phyloP scores from a whole-genome alignment of 2,113 vertebrate species.

The Electrona antarctica region DNA sequence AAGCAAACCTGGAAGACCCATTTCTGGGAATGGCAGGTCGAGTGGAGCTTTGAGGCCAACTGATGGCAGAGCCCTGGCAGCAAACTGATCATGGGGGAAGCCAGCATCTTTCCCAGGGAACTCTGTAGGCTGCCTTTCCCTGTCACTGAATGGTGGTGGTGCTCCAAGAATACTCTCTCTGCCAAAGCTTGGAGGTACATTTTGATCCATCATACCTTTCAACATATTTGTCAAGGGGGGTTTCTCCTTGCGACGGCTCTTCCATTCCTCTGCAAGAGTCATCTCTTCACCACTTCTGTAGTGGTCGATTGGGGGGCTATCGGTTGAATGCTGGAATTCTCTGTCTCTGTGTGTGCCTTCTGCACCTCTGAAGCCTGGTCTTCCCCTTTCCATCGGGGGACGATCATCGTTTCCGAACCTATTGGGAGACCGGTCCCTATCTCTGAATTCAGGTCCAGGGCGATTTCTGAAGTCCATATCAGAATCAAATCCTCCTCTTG shows the following conservation, averaged over 20 bases:
- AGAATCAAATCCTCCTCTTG: constrained; percentile 78
- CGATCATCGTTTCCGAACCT: constrained; percentile 69
- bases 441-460: constrained; percentile 80
- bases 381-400: constrained; percentile 59
- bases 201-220: constrained; percentile 54
- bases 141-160: constrained; percentile 52
- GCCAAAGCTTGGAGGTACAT: constrained; percentile 55
- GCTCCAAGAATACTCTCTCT: constrained; percentile 61
- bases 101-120: constrained; percentile 67
- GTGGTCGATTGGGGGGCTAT: constrained; percentile 67
- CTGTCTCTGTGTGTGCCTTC: constrained; percentile 54
- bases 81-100: constrained; percentile 63
- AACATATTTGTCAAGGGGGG: constrained; percentile 34
- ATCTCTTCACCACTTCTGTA: constrained; percentile 76
- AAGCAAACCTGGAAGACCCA: constrained; percentile 44
- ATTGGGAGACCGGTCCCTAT: constrained; percentile 74
- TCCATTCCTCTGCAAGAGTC: constrained; percentile 80
- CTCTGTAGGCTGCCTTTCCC: constrained; percentile 52
- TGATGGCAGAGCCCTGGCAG: constrained; percentile 50
- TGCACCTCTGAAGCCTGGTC: constrained; percentile 55
- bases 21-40: constrained; percentile 53
- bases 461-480: constrained; percentile 90
- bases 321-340: constrained; percentile 62
- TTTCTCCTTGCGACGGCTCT: constrained; percentile 67
- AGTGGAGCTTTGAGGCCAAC: constrained; percentile 55